Conservation (phyloP, 2,797 vertebrate species). For the Chanos chanos region DNA sequence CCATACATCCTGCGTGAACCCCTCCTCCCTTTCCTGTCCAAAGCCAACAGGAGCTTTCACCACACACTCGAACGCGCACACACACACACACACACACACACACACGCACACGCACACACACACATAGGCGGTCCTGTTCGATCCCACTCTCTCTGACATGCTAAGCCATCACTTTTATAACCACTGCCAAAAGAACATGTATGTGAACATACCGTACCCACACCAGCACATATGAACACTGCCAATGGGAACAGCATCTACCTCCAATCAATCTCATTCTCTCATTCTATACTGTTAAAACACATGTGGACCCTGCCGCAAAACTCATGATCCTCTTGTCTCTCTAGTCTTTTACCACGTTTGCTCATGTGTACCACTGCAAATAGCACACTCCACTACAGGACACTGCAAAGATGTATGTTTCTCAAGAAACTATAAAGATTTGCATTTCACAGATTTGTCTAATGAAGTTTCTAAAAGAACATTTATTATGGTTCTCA, state of each 20-base stretch:
- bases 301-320: no score
- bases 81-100: background rate
- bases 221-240: background rate
- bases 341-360: no score
- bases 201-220: background rate
- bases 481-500: constrained; percentile 67
- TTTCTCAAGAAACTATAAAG: no score
- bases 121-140: background rate
- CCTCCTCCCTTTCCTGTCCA: background rate
- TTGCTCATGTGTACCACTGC: no score
- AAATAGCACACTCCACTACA: no score
- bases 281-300: no score
- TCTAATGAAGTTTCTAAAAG: no score
- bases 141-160: background rate
- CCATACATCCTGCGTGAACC: background rate
- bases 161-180: no score
- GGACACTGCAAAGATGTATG: no score
- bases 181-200: background rate
- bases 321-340: no score
- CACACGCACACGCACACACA: background rate
- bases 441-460: no score
- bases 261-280: no score
- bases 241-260: background rate
- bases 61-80: constrained; percentile 9
- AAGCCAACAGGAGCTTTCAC: background rate